Evolutionary conservation across 2,113 vertebrate genomes (phyloP), one percentile per base, ranked within the genome.

Genomic region (Lasiurus cinereus): DNA sequence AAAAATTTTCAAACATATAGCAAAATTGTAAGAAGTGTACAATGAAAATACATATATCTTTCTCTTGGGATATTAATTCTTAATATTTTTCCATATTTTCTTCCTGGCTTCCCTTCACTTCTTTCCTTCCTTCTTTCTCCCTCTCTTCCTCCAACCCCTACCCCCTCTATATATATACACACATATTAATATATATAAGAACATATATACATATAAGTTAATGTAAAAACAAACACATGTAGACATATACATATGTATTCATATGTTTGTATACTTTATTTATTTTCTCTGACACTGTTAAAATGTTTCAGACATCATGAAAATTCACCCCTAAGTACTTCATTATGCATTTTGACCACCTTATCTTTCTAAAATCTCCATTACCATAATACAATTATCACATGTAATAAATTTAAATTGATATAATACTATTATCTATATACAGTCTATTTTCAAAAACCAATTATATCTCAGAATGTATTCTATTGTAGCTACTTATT

Each of bases 51-150:
- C 6, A 54, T 33, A 59, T 3, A 39, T 24, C 2, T 77, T 82
- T 94, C 8, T 62, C 15, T 14, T 82, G 13, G 5, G 39, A 78
- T 27, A 72, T 72, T 3, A 78, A 22, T 86, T 92, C 22, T 27
- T 72, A 72, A 16, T 56, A 77, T 48, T 83, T 67, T 82, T 1
- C 27, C 6, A 39, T 11, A 82, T 78, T 66, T 77, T 11, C 3
- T 27, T 39, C 6, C 18, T 66, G 22, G 0, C 0, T 43, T 4
- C 22, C 0, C 6, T 22, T 39, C 11, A 7, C 31, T 48, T 3
- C 27, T 18, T 85, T 9, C 18, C 9, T 69, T 27, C 16, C n/a
- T 39, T 48, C 8, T 33, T 33, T 13, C 5, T 36, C 1, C 7
- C 4, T 27, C 5, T 21, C 2, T 80, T 8, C 77, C 14, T 56